Conservation (phyloP, 2,113 vertebrate genomes). For the Eonycteris spelaea region DNA sequence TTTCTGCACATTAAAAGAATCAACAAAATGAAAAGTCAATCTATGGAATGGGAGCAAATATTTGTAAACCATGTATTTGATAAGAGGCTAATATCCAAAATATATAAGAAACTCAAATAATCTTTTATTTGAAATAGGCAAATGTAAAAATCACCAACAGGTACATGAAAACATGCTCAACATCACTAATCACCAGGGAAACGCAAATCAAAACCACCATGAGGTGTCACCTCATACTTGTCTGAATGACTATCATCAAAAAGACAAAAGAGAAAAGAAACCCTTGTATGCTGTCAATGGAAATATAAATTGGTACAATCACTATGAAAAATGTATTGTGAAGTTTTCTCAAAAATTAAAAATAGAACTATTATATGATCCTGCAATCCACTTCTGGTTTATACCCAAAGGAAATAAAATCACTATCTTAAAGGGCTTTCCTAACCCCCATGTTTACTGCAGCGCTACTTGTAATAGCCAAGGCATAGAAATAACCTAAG, state of each 20-base stretch:
- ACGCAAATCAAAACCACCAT: background rate
- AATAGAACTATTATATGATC: background rate
- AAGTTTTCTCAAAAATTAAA: background rate
- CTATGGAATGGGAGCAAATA: background rate
- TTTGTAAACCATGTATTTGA: background rate
- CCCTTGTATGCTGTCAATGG: background rate
- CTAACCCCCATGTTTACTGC: background rate
- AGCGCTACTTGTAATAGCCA: background rate
- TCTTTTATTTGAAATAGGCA: background rate
- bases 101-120: background rate
- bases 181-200: background rate
- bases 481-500: background rate
- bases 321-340: background rate
- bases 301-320: background rate
- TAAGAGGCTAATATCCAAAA: background rate
- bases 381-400: background rate
- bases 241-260: background rate
- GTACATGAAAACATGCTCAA: background rate
- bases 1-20: background rate
- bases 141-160: background rate
- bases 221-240: background rate
- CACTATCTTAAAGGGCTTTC: background rate
- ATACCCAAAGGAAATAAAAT: background rate
- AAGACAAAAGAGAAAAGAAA: background rate
- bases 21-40: background rate